Evolutionary conservation across 2,888 invertebrate genomes (phyloP).

Genomic region (Dyspetes luteomarginatus): DNA sequence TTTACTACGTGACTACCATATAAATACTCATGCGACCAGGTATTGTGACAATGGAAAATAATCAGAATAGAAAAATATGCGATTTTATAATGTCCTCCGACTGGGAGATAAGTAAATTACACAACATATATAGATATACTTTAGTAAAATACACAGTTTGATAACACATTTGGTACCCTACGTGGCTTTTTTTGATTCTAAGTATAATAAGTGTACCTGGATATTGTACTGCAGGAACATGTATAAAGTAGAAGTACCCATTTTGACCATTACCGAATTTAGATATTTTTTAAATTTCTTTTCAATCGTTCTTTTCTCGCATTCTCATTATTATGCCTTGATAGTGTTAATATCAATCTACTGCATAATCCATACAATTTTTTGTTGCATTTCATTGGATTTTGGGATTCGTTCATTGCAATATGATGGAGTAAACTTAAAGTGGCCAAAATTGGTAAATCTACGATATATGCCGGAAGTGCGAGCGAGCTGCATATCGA

Average conservation of each 20-base stretch:
- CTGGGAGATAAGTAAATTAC: slow-evolving; percentile 69
- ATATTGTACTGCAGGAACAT: background rate
- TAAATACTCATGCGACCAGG: slow-evolving; percentile 22
- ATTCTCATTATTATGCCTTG: no score
- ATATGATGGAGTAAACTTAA: no score
- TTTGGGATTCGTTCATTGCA: no score
- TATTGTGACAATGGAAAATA: slow-evolving; percentile 46
- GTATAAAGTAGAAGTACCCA: no score
- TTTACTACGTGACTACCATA: slow-evolving; percentile 5
- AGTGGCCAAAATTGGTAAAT: no score
- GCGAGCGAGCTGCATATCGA: background rate
- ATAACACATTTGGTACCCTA: slow-evolving; percentile 31
- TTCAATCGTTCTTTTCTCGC: no score
- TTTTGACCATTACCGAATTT: no score
- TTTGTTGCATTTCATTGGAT: no score
- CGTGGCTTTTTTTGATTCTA: slow-evolving; percentile 10
- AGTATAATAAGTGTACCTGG: background rate
- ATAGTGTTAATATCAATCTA: no score
- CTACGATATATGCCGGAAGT: background rate
- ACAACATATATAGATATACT: slow-evolving; percentile 58
- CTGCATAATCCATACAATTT: no score
- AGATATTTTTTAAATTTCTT: no score
- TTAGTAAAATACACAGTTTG: slow-evolving; percentile 73
- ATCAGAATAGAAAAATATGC: slow-evolving; percentile 78
- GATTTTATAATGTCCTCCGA: slow-evolving; percentile 66